These are phyloP conservation scores for Periparus ater DNA, from an alignment of 2,797 vertebrate species.

Conservation along the genomic window DNA sequence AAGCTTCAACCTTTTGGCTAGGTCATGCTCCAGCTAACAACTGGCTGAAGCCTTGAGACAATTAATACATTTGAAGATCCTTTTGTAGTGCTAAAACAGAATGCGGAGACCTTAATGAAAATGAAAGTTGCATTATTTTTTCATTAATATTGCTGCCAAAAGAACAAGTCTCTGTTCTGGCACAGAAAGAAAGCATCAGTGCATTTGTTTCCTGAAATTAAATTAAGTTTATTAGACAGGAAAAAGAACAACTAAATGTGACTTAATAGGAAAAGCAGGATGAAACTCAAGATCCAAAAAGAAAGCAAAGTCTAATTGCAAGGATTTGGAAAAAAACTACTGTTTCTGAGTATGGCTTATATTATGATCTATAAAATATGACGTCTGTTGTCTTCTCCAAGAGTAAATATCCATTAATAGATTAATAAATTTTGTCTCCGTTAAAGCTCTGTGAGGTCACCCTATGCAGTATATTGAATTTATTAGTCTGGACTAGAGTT, in stretches of 20 bases:
- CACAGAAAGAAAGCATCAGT: neutral
- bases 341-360: neutral
- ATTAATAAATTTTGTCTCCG: neutral
- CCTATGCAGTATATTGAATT: neutral
- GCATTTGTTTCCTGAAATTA: conserved; percentile 8
- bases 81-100: conserved; percentile 3
- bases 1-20: neutral
- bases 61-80: neutral
- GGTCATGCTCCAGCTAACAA: neutral
- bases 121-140: neutral
- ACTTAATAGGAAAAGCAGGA: conserved; percentile 6
- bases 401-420: conserved; percentile 19
- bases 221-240: conserved; percentile 3
- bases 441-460: neutral
- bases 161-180: neutral
- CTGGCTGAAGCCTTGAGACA: neutral
- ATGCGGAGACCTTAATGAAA: neutral
- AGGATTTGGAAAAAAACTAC: neutral
- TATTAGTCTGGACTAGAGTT: neutral
- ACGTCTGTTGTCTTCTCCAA: conserved; percentile 1
- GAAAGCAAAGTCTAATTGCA: neutral
- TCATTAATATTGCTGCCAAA: conserved; percentile 21
- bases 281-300: neutral
- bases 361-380: neutral
- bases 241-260: neutral